These are phyloP conservation scores for Epirrhoe tristata DNA, from an alignment of 2,888 invertebrate species.

Conservation along the genomic window DNA sequence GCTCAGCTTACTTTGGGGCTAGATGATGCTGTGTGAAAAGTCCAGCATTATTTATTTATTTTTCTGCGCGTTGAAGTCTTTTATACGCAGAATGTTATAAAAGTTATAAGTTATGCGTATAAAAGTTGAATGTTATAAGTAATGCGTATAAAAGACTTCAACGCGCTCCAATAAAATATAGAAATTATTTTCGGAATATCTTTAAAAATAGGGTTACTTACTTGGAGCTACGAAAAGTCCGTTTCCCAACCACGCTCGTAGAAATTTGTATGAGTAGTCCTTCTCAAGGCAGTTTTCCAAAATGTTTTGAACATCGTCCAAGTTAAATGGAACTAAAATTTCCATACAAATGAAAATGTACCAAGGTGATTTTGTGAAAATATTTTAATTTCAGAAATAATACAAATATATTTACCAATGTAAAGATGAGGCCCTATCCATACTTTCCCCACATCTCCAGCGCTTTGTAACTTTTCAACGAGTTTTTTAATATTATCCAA, in stretches of 20 bases:
- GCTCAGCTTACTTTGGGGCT: too few species aligned
- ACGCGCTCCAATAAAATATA: too few species aligned
- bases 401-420: slow-evolving; percentile 52
- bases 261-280: slow-evolving; percentile 68
- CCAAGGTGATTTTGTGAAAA: background rate
- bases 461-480: slow-evolving; percentile 47
- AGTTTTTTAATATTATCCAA: slow-evolving; percentile 59
- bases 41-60: too few species aligned
- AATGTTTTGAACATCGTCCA: slow-evolving; percentile 69
- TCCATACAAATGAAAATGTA: background rate
- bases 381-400: background rate
- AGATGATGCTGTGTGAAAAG: too few species aligned
- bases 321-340: slow-evolving; percentile 61
- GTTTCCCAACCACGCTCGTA: slow-evolving; percentile 69
- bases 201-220: too few species aligned
- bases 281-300: slow-evolving; percentile 72
- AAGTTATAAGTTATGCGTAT: too few species aligned
- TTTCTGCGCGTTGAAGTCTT: slow-evolving; percentile 2
- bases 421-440: slow-evolving; percentile 73
- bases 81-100: slow-evolving; percentile 15
- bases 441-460: slow-evolving; percentile 56
- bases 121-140: too few species aligned
- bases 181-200: too few species aligned
- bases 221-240: slow-evolving; percentile 75
- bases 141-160: too few species aligned